These are phyloP conservation scores for Bilobella aurantiaca DNA, from an alignment of 1,140 invertebrate genomes.

Conservation along the genomic window DNA sequence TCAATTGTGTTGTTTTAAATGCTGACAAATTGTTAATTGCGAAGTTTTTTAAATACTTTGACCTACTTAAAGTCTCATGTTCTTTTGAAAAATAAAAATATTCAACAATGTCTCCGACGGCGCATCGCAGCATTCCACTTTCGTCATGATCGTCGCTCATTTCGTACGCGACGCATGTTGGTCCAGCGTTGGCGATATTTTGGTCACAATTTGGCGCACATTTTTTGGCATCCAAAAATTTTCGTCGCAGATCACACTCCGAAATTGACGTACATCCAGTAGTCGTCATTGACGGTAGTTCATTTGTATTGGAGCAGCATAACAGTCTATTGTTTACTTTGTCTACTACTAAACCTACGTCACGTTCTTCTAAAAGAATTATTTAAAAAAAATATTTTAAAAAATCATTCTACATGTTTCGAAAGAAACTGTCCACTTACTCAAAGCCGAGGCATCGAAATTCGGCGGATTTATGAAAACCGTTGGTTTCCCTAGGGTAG, in stretches of 20 bases:
- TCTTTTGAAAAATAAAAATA: slow-evolving; percentile 15
- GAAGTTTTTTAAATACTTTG: background rate
- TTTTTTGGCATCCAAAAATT: slow-evolving; percentile 5
- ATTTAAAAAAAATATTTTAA: background rate
- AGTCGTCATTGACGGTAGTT: slow-evolving; percentile 5
- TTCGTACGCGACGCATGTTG: slow-evolving; percentile 15
- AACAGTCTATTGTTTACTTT: slow-evolving; percentile 3
- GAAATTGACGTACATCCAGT: slow-evolving; percentile 11
- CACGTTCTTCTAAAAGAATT: slow-evolving; percentile 4
- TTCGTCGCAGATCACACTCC: slow-evolving; percentile 12
- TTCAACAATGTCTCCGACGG: background rate
- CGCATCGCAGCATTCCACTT: slow-evolving; percentile 16
- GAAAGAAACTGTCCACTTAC: background rate
- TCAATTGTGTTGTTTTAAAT: background rate
- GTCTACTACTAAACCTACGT: background rate
- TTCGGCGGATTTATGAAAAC: background rate
- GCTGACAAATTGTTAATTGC: background rate
- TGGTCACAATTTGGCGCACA: slow-evolving; percentile 16
- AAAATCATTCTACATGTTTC: background rate
- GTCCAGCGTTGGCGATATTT: background rate
- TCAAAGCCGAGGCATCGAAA: background rate
- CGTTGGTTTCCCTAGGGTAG: background rate
- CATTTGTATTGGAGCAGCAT: slow-evolving; percentile 12
- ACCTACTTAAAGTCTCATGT: slow-evolving; percentile 15
- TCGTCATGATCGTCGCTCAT: slow-evolving; percentile 10